Percentiles rank a stretch among this genome's conserved stretches.
phyloP scores from a whole-genome alignment of 2,113 vertebrate species.

The Tetrao urogallus region DNA sequence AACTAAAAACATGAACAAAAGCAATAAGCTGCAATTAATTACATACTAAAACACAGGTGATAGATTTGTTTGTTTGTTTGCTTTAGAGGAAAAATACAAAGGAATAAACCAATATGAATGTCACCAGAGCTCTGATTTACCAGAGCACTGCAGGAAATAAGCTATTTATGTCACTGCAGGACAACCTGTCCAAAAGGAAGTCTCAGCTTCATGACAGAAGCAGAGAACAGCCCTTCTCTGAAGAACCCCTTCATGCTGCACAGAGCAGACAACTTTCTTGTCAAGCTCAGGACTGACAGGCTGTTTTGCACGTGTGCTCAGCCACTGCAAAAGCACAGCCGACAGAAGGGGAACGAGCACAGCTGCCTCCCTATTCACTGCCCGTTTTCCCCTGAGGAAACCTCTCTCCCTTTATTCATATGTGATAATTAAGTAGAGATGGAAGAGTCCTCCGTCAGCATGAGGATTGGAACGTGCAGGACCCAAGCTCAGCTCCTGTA shows the following conservation, averaged over 20 bases:
- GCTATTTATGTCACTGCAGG: background rate
- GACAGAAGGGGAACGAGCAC: background rate
- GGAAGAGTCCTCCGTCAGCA: background rate
- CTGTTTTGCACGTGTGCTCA: fast-evolving
- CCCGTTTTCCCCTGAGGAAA: fast-evolving
- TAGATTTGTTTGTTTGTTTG: background rate
- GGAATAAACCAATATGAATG: background rate
- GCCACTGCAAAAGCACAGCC: background rate
- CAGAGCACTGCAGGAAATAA: fast-evolving
- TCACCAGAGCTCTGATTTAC: background rate
- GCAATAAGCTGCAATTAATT: fast-evolving
- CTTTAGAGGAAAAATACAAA: background rate
- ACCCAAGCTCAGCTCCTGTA: background rate
- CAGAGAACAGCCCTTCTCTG: background rate
- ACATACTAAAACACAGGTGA: fast-evolving
- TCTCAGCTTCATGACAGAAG: background rate
- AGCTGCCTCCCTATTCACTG: fast-evolving
- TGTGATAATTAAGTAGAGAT: background rate
- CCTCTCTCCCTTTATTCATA: background rate
- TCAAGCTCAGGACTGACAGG: background rate
- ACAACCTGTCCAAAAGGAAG: background rate
- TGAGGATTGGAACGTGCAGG: background rate
- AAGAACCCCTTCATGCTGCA: background rate
- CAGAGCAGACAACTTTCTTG: background rate
- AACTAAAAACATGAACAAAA: background rate